These are phyloP conservation scores for Salvelinus alpinus DNA, from an alignment of 2,113 vertebrate species.

Conservation along the genomic window DNA sequence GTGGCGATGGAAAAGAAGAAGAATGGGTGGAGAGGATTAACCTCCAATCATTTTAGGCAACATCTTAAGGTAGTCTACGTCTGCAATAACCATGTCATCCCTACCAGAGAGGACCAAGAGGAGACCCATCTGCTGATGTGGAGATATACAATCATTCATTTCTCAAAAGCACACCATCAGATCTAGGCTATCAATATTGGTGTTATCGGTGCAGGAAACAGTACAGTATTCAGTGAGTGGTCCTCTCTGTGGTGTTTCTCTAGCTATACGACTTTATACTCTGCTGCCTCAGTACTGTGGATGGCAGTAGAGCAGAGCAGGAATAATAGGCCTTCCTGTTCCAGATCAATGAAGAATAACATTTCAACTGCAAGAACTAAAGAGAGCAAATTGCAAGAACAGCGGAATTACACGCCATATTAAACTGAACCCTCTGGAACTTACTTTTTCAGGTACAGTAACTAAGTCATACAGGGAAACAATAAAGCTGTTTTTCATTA, in stretches of 20 bases:
- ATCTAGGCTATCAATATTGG: background rate
- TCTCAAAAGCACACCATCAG: background rate
- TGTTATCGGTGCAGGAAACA: too few species aligned
- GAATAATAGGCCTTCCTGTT: background rate
- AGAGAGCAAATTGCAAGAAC: background rate
- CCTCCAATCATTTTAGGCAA: conserved; percentile 32
- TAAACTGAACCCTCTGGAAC: background rate
- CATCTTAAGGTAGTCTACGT: conserved; percentile 39
- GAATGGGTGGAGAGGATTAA: conserved; percentile 48
- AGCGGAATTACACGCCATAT: background rate
- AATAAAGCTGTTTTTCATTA: background rate
- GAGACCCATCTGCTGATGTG: background rate
- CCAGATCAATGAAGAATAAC: background rate
- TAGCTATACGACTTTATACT: background rate
- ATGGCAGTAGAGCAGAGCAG: background rate
- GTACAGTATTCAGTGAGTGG: background rate
- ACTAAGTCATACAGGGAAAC: conserved; percentile 2
- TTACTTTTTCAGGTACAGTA: background rate
- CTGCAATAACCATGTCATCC: conserved; percentile 9
- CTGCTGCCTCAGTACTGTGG: background rate
- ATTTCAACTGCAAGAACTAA: background rate
- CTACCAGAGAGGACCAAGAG: conserved; percentile 21
- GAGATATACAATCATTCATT: too few species aligned
- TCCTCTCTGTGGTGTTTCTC: background rate
- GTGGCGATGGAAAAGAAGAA: conserved; percentile 57